A percentile compares a stretch with the other conserved stretches of the same genome.
phyloP scores from a whole-genome alignment of 2,113 vertebrate genomes.

The Hippocampus abdominalis region DNA sequence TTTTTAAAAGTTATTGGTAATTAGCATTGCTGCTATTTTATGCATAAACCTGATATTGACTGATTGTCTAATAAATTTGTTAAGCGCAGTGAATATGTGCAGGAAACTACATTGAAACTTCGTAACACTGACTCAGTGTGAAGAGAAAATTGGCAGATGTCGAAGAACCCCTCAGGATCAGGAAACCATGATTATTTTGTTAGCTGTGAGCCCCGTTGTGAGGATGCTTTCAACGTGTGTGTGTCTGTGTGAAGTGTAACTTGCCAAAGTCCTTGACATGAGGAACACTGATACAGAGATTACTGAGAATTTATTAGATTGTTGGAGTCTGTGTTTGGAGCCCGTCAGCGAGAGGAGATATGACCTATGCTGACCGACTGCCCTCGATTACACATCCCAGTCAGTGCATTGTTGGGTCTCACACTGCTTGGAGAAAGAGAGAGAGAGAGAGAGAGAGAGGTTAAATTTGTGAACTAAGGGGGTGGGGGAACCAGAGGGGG shows the following conservation, averaged over 20 bases:
- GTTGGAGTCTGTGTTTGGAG: conserved; percentile 18
- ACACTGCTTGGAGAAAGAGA: conserved; percentile 10
- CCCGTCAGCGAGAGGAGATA: conserved; percentile 2
- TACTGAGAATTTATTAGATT: conserved; percentile 37
- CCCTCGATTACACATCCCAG: conserved; percentile 5
- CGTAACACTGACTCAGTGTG: conserved; percentile 30
- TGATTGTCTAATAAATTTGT: too few species aligned
- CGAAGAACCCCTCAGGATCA: conserved; percentile 24
- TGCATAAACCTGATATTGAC: too few species aligned
- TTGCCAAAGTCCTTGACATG: conserved; percentile 14
- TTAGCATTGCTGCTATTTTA: too few species aligned
- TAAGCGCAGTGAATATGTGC: not conserved
- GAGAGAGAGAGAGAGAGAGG: conserved; percentile 26
- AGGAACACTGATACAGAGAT: conserved; percentile 29
- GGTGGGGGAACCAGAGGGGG: conserved; percentile 50
- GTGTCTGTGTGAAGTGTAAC: conserved; percentile 17
- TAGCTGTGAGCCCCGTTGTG: conserved; percentile 51
- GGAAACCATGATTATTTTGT: conserved; percentile 43
- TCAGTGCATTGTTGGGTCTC: conserved; percentile 10
- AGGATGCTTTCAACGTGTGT: conserved; percentile 13
- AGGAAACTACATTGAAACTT: not conserved
- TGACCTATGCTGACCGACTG: conserved; percentile 1
- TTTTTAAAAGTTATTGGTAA: not conserved
- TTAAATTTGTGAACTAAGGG: conserved; percentile 41
- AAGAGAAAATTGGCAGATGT: conserved; percentile 22